These are phyloP conservation scores for Nematolebias whitei DNA, from an alignment of 2,113 vertebrate species.

Conservation along the genomic window DNA sequence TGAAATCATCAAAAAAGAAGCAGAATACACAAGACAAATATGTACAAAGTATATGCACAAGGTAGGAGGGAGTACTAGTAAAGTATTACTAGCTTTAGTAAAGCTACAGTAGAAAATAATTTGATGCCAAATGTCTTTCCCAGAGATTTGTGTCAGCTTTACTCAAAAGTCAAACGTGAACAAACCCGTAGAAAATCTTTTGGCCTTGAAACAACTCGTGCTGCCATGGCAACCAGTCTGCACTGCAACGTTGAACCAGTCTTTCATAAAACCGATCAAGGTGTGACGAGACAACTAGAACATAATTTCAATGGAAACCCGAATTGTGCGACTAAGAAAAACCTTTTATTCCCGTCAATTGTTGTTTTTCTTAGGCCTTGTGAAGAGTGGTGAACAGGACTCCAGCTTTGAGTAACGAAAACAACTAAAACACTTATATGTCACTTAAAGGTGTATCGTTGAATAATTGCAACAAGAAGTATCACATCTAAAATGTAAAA, in stretches of 20 bases:
- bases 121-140: neutral
- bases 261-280: conserved; percentile 17
- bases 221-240: conserved; percentile 15
- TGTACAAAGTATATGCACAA: no score
- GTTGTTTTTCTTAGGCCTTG: neutral
- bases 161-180: neutral
- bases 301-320: neutral
- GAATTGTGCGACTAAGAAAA: no score
- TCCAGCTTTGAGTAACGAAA: neutral
- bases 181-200: no score
- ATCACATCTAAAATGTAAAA: neutral
- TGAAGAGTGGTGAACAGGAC: neutral
- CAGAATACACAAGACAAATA: no score
- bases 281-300: neutral
- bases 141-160: neutral
- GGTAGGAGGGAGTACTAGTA: no score
- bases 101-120: no score
- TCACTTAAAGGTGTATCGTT: neutral
- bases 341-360: no score
- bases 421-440: conserved; percentile 3
- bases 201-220: conserved; percentile 5
- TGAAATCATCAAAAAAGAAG: no score
- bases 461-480: neutral
- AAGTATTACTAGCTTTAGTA: no score
- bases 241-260: neutral